Evolutionary conservation across 2,888 invertebrate genomes (phyloP), one percentile per base, ranked within the genome.

Genomic region (Aspidiotus destructor): DNA sequence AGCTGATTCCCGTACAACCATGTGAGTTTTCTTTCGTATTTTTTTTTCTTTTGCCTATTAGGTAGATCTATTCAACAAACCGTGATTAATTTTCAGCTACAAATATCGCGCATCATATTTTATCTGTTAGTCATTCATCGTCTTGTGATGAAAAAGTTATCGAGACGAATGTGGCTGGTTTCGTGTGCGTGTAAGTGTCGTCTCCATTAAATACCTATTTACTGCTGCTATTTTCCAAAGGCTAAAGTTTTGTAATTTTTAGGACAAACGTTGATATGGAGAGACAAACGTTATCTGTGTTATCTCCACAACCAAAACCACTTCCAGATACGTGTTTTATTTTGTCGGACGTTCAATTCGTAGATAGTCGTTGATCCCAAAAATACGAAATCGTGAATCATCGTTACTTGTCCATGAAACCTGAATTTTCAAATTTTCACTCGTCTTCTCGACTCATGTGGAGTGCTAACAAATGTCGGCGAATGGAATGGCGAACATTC

Each of bases 281-380:
- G 54, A 82, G 89, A 42, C 92, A 94, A 78, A 85, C 84, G 15
- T 81, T 96, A 71, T 96, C 94, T 42, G 83, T 98, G 28, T 81
- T 98, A 52, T 92, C 96, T 0, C 97, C 97, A 0, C 94, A 95
- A 76, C 94, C 95, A 7, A 85, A 92, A 55, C 97, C 96, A 1
- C 79, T 98, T 60, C 96, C 96, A 40, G 88, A 90, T 78, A 89
- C 87, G 7, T 82, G 95, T 62, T 80, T 97, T 48, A 79, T 98
- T 58, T 80, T 94, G 41, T 94, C 95, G 0, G 95, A 97, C 73
- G 80, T 96, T 72, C 93, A 93, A 76, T 97, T 94, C 77, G 92
- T 96, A 90, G 97, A 97, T 78, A 89, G 87, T 44, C 68, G 54
- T 41, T 68, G 41, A 68, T 57, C 13, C 48, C 16, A 15, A 54